These are phyloP conservation scores for Heliothis subflexa DNA, from an alignment of 1,140 invertebrate genomes.

Conservation along the genomic window DNA sequence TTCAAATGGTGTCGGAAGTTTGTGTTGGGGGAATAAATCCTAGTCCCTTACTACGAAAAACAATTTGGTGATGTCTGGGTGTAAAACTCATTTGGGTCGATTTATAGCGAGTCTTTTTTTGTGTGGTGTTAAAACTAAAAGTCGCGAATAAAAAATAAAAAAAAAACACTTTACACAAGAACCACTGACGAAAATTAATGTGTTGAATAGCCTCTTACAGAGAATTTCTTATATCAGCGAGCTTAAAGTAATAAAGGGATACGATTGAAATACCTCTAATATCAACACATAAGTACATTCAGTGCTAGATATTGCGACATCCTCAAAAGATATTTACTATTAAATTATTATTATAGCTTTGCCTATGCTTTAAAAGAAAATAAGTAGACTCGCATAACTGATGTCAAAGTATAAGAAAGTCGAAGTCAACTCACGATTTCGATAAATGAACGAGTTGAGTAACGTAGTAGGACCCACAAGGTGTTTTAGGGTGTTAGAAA, in stretches of 20 bases:
- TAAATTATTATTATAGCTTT: no score
- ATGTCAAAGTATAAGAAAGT: not conserved
- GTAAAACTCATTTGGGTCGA: conserved; percentile 33
- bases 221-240: no score
- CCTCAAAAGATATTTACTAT: no score
- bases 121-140: no score
- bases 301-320: no score
- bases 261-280: no score
- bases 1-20: conserved; percentile 83
- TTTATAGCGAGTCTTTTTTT: conserved; percentile 36
- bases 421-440: not conserved
- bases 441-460: not conserved
- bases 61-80: conserved; percentile 32
- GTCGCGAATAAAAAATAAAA: not conserved
- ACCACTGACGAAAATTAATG: no score
- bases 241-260: no score
- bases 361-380: no score
- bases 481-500: conserved; percentile 69
- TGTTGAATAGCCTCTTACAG: no score
- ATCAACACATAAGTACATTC: no score
- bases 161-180: not conserved
- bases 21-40: conserved; percentile 79
- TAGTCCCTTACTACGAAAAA: conserved; percentile 54
- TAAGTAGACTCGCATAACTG: no score
- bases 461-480: conserved; percentile 25